Evolutionary conservation across 2,888 invertebrate genomes (phyloP).

Genomic region (Hyposoter dolosus): DNA sequence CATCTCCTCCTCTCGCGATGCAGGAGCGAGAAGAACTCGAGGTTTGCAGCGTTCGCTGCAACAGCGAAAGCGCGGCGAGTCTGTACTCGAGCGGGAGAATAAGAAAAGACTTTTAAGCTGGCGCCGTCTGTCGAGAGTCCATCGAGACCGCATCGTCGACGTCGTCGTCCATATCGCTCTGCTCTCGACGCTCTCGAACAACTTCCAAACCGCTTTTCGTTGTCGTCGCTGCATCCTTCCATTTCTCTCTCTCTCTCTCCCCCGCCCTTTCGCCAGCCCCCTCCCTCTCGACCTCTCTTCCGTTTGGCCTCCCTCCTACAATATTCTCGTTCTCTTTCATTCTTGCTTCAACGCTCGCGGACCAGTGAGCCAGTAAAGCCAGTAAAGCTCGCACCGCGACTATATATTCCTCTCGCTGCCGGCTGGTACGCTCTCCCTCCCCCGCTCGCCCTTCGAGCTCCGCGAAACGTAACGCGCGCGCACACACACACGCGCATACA

Average conservation of each 20-base stretch:
- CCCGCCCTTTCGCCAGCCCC: slow-evolving; percentile 36
- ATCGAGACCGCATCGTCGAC: slow-evolving; percentile 50
- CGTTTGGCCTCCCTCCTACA: slow-evolving; percentile 40
- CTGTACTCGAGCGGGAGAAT: background rate
- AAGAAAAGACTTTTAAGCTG: slow-evolving; percentile 63
- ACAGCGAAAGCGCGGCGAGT: background rate
- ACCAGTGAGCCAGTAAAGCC: slow-evolving; percentile 51
- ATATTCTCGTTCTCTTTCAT: slow-evolving; percentile 72
- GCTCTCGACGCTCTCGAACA: slow-evolving; percentile 14
- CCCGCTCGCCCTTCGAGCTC: slow-evolving; percentile 57
- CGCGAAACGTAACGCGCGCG: slow-evolving; percentile 32
- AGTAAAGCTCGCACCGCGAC: background rate
- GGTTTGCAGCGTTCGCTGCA: background rate
- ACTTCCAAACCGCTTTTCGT: slow-evolving; percentile 35
- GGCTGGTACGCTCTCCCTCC: slow-evolving; percentile 42
- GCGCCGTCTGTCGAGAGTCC: slow-evolving; percentile 68
- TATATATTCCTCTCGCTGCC: slow-evolving; percentile 36
- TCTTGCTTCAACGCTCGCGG: slow-evolving; percentile 58
- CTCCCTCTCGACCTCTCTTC: slow-evolving; percentile 59
- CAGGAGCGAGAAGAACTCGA: background rate
- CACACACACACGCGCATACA: slow-evolving; percentile 10
- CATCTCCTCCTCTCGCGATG: slow-evolving; percentile 39
- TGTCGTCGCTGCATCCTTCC: slow-evolving; percentile 52
- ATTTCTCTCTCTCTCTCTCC: slow-evolving; percentile 45
- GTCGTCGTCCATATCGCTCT: no score